Conservation (phyloP, 2,888 invertebrate species). For the Synergus japonicus region DNA sequence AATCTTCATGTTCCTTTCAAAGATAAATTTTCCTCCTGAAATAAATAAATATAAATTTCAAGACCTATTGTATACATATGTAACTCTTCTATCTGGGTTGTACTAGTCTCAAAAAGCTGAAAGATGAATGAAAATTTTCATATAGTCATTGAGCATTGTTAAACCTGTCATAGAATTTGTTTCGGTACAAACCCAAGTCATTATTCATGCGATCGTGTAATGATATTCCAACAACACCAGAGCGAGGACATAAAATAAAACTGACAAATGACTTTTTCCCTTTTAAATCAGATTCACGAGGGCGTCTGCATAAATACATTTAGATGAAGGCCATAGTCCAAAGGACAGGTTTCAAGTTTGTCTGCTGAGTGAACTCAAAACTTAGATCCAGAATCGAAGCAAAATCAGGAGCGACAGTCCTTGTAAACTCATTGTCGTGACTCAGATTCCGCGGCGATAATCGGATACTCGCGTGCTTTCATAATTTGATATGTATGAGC, state of each 20-base stretch:
- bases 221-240: conserved; percentile 33
- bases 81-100: too few relatives aligned
- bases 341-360: conserved; percentile 37
- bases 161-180: conserved; percentile 1
- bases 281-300: conserved; percentile 32
- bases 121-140: background rate
- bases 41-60: background rate
- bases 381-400: background rate
- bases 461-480: conserved; percentile 8
- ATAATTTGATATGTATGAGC: conserved; percentile 34
- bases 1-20: background rate
- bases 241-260: conserved; percentile 22
- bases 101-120: too few relatives aligned
- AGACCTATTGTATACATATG: too few relatives aligned
- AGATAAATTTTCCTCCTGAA: background rate
- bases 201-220: conserved; percentile 33
- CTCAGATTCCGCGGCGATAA: conserved; percentile 25
- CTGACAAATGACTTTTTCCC: conserved; percentile 40
- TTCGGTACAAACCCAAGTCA: conserved; percentile 24
- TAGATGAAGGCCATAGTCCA: conserved; percentile 29
- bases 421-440: background rate
- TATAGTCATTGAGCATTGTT: conserved; percentile 2
- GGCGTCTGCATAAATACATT: conserved; percentile 37
- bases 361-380: background rate
- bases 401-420: conserved; percentile 19